A percentile compares a stretch with the other conserved stretches of the same genome.
These are phyloP conservation scores for Tichodroma muraria DNA, from an alignment of 2,113 vertebrate genomes.

Conservation along the genomic window DNA sequence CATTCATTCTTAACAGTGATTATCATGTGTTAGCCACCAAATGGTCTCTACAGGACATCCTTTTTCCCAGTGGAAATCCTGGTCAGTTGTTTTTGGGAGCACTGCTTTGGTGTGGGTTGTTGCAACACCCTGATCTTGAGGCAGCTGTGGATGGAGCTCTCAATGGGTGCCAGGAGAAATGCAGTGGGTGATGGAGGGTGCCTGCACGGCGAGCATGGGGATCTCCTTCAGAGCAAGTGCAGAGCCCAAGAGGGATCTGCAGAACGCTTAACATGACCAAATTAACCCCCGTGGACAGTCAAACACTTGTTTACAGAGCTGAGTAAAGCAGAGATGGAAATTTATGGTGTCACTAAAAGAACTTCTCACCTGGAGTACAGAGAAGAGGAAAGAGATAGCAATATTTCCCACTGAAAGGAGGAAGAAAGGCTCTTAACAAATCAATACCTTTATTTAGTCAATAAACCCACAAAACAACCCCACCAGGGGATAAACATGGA, in stretches of 20 bases:
- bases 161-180: neutral
- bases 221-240: neutral
- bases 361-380: slow-evolving; percentile 56
- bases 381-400: slow-evolving; percentile 5
- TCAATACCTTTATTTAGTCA: slow-evolving; percentile 70
- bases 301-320: slow-evolving; percentile 70
- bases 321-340: slow-evolving; percentile 65
- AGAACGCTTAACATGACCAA: slow-evolving; percentile 46
- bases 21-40: neutral
- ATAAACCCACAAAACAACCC: slow-evolving; percentile 65
- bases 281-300: slow-evolving; percentile 67
- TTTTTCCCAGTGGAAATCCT: neutral
- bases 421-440: slow-evolving; percentile 74
- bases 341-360: slow-evolving; percentile 67
- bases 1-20: neutral
- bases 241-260: slow-evolving; percentile 17
- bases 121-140: neutral
- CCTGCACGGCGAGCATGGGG: neutral
- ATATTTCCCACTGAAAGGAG: slow-evolving; percentile 66
- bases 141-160: neutral
- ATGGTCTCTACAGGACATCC: neutral
- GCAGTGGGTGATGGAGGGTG: neutral
- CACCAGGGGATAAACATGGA: slow-evolving; percentile 38
- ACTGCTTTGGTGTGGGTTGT: neutral
- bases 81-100: neutral